Percentiles rank a stretch among this genome's conserved stretches.
phyloP scores from a whole-genome alignment of 2,797 vertebrate species.

The Rhabdophis nuchalis region DNA sequence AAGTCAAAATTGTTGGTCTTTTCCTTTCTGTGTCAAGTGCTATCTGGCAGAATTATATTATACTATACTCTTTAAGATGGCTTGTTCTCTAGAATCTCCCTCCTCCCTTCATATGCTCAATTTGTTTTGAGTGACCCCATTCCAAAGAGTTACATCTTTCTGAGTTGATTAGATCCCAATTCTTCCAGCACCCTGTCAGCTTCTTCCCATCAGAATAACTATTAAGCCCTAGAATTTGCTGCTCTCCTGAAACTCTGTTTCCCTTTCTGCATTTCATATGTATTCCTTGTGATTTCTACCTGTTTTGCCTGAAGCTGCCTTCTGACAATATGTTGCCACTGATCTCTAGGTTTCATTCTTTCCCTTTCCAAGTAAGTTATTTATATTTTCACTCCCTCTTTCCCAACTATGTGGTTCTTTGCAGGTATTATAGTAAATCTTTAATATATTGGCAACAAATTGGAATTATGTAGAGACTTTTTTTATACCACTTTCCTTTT shows the following conservation, averaged over 20 bases:
- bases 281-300: constrained; percentile 68
- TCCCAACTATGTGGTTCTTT: constrained; percentile 41
- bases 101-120: constrained; percentile 27
- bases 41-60: constrained; percentile 67
- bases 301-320: constrained; percentile 67
- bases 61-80: constrained; percentile 63
- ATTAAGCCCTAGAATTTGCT: constrained; percentile 62
- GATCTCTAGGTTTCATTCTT: constrained; percentile 65
- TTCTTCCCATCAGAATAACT: constrained; percentile 60
- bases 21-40: constrained; percentile 61
- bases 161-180: constrained; percentile 70
- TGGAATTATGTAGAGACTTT: constrained; percentile 39
- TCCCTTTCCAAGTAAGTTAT: constrained; percentile 66
- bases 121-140: constrained; percentile 61
- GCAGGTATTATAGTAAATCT: constrained; percentile 30
- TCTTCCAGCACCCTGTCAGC: constrained; percentile 68
- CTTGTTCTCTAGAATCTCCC: constrained; percentile 56
- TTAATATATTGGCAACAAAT: constrained; percentile 46
- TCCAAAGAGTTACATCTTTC: constrained; percentile 43
- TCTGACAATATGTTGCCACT: constrained; percentile 65
- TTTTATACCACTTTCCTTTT: constrained; percentile 30
- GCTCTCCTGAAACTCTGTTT: constrained; percentile 64
- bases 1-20: constrained; percentile 58
- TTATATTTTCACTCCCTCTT: constrained; percentile 49
- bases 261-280: constrained; percentile 55